Evolutionary conservation across 2,888 invertebrate genomes (phyloP), one percentile per base, ranked within the genome.

Genomic region (Liodrosophila aerea): DNA sequence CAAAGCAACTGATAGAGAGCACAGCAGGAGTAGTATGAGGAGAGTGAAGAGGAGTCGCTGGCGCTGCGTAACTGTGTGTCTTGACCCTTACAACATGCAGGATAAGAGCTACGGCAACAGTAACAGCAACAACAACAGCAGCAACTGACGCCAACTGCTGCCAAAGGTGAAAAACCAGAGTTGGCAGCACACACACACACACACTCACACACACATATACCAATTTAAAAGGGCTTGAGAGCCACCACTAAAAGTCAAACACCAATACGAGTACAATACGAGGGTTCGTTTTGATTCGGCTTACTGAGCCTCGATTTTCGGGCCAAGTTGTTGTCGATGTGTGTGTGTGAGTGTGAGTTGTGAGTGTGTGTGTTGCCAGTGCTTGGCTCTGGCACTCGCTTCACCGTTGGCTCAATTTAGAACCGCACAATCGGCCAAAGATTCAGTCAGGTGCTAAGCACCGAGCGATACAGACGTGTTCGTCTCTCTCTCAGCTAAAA

Each of bases 371-470:
- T n/a, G n/a, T 22, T 22, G 5, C 22, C 22, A 22, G 5, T 22
- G 5, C 22, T 22, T 22, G 22, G 22, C 22, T n/a, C 47, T 46
- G 62, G 56, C 49, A 73, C 73, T 70, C 85, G 75, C 86, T 86
- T 86, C 80, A 75, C 86, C 76, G 71, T 74, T 72, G 82, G 67
- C 87, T 87, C 83, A 87, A 77, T 87, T 86, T 85, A 88, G 87
- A 87, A 88, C 76, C 69, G 76, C 76, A 78, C 77, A 76, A 87
- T 77, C 81, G 77, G 76, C 73, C 66, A 86, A 85, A 88, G 87
- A 88, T 88, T 90, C 89, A 90, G 89, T 91, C 89, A 89, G 89
- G 88, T 90, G 89, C 89, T 87, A 88, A 88, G 89, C 90, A 90
- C 90, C 90, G 87, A 87, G 85, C 86, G 85, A 87, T 85, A 87